These are phyloP conservation scores for Platanista minor DNA, from an alignment of 2,113 vertebrate genomes.

Conservation along the genomic window DNA sequence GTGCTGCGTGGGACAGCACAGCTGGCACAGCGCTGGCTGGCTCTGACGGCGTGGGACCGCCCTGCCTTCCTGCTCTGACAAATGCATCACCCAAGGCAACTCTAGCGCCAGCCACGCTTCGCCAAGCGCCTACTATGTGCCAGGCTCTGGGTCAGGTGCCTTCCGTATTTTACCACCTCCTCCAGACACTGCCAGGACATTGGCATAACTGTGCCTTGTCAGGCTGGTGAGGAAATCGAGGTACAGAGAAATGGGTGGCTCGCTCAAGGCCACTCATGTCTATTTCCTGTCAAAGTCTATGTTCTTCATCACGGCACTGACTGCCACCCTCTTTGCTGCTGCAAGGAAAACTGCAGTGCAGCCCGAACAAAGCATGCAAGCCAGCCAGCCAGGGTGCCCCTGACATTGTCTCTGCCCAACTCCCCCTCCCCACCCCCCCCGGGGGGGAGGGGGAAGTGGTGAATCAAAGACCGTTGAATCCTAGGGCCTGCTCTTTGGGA, in stretches of 20 bases:
- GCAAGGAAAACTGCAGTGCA: neutral
- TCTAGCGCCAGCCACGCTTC: neutral
- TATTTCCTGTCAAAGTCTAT: neutral
- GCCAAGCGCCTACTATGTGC: neutral
- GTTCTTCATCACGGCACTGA: neutral
- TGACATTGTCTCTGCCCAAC: neutral
- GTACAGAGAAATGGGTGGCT: neutral
- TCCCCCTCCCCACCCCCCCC: rapidly evolving
- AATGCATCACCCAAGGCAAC: neutral
- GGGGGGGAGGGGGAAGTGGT: rapidly evolving
- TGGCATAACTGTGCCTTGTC: neutral
- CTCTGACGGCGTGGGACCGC: neutral
- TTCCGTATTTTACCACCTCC: neutral
- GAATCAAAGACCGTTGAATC: neutral
- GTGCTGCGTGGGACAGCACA: neutral
- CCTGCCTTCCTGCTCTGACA: neutral
- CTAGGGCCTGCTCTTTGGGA: neutral
- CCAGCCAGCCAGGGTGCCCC: neutral
- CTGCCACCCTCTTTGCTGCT: neutral
- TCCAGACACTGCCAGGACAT: neutral
- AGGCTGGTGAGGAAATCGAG: neutral
- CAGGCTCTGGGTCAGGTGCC: no score
- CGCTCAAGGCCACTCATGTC: neutral
- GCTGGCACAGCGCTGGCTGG: neutral
- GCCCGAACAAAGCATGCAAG: neutral